A percentile compares a stretch with the other conserved stretches of the same genome.
Evolutionary conservation across 2,888 invertebrate species (phyloP).

Genomic region (Tenodera sinensis): DNA sequence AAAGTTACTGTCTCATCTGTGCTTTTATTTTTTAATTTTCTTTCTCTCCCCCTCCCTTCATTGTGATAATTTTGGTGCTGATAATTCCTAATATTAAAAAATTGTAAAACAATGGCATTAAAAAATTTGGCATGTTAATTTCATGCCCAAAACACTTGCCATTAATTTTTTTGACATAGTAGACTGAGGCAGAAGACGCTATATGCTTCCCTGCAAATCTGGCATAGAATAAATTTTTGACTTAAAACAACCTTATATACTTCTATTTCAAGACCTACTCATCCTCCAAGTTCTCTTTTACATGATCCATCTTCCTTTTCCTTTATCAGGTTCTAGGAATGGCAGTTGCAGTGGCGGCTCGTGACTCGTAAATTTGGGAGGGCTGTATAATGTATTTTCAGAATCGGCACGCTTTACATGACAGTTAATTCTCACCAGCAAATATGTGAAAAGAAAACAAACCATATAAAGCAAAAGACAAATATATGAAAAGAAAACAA

Average conservation of each 20-base stretch:
- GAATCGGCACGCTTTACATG: too few relatives aligned
- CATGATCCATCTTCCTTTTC: not conserved
- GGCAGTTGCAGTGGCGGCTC: too few relatives aligned
- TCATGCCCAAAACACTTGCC: not conserved
- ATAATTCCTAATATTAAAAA: not conserved
- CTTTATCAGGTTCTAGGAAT: not conserved
- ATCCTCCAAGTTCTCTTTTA: too few relatives aligned
- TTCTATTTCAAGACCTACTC: not conserved
- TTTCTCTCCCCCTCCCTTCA: too few relatives aligned
- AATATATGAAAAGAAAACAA: too few relatives aligned
- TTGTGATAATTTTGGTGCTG: too few relatives aligned
- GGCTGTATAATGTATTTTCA: too few relatives aligned
- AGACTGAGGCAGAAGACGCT: not conserved
- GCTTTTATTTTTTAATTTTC: not conserved
- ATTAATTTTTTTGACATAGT: not conserved
- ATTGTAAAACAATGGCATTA: not conserved
- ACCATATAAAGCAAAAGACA: too few relatives aligned
- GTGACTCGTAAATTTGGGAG: too few relatives aligned
- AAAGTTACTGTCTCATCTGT: not conserved
- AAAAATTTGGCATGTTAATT: not conserved
- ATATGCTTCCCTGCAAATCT: not conserved
- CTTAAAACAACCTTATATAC: not conserved
- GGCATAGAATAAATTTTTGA: not conserved
- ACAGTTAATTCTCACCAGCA: too few relatives aligned
- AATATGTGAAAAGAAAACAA: too few relatives aligned